These are phyloP conservation scores for Austrolebias charrua DNA, from an alignment of 2,797 vertebrate species.

Conservation along the genomic window DNA sequence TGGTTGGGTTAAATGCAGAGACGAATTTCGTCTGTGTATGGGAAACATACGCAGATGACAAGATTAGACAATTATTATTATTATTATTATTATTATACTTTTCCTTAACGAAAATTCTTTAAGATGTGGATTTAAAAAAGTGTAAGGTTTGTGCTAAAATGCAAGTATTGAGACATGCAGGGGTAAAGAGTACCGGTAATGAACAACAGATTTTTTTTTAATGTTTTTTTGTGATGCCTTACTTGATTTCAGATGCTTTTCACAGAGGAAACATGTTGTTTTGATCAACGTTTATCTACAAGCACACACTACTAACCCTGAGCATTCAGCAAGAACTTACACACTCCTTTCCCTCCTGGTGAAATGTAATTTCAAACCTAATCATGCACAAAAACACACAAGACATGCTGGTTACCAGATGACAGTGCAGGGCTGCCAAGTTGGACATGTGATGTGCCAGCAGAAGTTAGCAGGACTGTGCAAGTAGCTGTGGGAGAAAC, in stretches of 20 bases:
- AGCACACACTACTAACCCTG: slow-evolving; percentile 19
- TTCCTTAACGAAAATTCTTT: slow-evolving; percentile 13
- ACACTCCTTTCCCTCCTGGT: slow-evolving; percentile 10
- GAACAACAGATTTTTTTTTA: slow-evolving; percentile 23
- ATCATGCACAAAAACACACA: slow-evolving; percentile 1
- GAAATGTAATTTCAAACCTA: slow-evolving; percentile 19
- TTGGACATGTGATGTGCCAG: slow-evolving; percentile 17
- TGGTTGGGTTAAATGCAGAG: too few species aligned
- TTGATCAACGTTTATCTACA: slow-evolving; percentile 27
- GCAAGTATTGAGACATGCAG: slow-evolving; percentile 39
- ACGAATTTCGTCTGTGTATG: too few species aligned
- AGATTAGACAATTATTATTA: too few species aligned
- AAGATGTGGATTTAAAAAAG: slow-evolving; percentile 25
- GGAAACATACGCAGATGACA: too few species aligned
- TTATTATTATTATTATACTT: too few species aligned
- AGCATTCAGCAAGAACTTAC: slow-evolving; percentile 17
- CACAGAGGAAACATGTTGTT: slow-evolving; percentile 38
- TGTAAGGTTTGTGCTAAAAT: slow-evolving; percentile 23
- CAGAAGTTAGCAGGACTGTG: slow-evolving; percentile 27
- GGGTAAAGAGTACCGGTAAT: slow-evolving; percentile 56
- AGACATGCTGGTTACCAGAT: slow-evolving; percentile 2
- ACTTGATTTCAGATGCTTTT: slow-evolving; percentile 28
- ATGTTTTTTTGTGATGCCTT: slow-evolving; percentile 27
- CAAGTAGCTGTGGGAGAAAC: slow-evolving; percentile 46
- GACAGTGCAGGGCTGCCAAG: slow-evolving; percentile 29